phyloP scores from a whole-genome alignment of 2,113 vertebrate species.

The Pavo muticus region DNA sequence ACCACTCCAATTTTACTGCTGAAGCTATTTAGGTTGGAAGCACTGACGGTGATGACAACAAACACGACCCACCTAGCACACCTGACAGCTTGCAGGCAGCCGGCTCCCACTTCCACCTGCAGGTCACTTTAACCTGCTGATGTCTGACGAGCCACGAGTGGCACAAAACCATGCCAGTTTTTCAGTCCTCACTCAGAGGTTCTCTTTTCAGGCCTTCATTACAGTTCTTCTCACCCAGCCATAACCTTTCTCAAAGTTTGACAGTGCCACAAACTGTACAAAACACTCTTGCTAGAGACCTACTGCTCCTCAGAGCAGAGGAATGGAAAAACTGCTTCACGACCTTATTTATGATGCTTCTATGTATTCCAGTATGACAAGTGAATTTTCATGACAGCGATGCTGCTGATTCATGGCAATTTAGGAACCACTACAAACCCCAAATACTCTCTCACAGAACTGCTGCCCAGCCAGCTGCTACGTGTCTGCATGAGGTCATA shows the following conservation, averaged over 20 bases:
- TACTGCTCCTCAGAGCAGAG: background rate
- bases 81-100: background rate
- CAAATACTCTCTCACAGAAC: background rate
- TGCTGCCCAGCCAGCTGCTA: constrained; percentile 4
- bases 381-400: background rate
- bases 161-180: background rate
- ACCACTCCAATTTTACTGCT: background rate
- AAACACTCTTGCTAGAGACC: background rate
- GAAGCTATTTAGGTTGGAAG: constrained; percentile 32
- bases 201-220: background rate
- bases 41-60: background rate
- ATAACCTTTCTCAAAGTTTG: background rate
- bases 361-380: constrained; percentile 15
- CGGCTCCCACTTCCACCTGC: background rate
- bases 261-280: background rate
- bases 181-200: background rate
- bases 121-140: background rate
- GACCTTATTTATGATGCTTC: background rate
- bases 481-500: background rate
- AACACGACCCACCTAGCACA: background rate
- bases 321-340: background rate
- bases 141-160: background rate
- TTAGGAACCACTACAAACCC: constrained; percentile 22
- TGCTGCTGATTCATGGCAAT: constrained; percentile 28
- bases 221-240: background rate